phyloP scores from a whole-genome alignment of 2,113 vertebrate species.

The Chaetops frenatus region DNA sequence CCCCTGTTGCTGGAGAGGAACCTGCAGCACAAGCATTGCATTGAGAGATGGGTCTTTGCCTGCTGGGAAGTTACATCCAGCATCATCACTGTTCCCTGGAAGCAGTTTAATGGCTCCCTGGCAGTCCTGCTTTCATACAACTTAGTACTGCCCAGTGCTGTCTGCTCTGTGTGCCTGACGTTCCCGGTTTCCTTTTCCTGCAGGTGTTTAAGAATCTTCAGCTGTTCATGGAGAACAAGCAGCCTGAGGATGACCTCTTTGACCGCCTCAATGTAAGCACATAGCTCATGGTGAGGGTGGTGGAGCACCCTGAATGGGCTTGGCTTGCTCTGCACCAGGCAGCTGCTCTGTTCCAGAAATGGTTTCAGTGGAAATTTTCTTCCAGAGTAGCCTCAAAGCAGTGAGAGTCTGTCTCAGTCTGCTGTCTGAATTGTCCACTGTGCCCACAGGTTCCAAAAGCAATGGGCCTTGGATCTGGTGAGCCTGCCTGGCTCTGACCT shows the following conservation, averaged over 20 bases:
- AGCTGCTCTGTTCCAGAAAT: neutral
- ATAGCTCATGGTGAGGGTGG: neutral
- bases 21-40: neutral
- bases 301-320: neutral
- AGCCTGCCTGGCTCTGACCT: neutral
- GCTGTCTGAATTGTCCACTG: neutral
- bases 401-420: neutral
- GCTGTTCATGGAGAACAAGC: slow-evolving; percentile 96
- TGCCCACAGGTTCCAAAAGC: neutral
- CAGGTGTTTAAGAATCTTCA: slow-evolving; percentile 98
- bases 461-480: neutral
- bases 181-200: neutral
- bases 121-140: neutral
- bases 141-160: neutral
- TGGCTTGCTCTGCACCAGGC: neutral
- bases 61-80: neutral
- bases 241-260: slow-evolving; percentile 94
- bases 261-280: slow-evolving; percentile 91
- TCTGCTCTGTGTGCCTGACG: neutral
- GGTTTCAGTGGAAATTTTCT: neutral
- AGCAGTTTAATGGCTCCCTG: neutral
- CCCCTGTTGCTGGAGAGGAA: neutral
- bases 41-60: neutral
- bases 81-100: neutral
- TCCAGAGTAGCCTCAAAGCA: neutral